These are phyloP conservation scores for Pterostichus madidus DNA, from an alignment of 2,888 invertebrate genomes.

Conservation along the genomic window DNA sequence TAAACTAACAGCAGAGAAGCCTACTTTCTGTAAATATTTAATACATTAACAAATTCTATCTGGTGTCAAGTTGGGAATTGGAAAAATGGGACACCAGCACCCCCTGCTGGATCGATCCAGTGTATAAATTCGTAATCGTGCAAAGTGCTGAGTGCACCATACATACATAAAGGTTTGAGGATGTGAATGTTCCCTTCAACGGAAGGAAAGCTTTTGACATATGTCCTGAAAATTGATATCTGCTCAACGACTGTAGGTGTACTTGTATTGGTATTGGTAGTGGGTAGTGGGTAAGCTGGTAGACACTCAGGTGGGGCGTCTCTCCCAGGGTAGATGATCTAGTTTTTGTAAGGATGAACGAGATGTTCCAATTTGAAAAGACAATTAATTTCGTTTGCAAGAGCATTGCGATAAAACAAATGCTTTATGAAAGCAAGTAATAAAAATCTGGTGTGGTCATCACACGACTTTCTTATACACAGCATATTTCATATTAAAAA, in stretches of 20 bases:
- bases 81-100: too few species aligned
- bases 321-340: background rate
- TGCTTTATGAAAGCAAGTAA: too few species aligned
- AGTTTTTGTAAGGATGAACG: too few species aligned
- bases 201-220: background rate
- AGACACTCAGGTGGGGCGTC: background rate
- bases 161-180: background rate
- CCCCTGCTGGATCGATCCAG: constrained; percentile 9
- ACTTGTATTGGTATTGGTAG: background rate
- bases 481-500: too few species aligned
- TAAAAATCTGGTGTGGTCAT: too few species aligned
- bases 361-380: too few species aligned
- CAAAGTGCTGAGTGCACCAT: constrained; percentile 20
- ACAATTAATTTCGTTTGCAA: too few species aligned
- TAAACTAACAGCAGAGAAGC: too few species aligned
- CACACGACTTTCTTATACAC: too few species aligned
- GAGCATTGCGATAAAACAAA: too few species aligned
- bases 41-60: too few species aligned
- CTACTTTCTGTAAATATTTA: too few species aligned
- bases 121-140: constrained; percentile 46
- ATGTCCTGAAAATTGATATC: constrained; percentile 17
- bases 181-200: background rate
- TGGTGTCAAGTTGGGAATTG: background rate
- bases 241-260: background rate
- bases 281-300: background rate